These are phyloP conservation scores for Neodiprion pinetum DNA, from an alignment of 1,140 invertebrate genomes.

Conservation along the genomic window DNA sequence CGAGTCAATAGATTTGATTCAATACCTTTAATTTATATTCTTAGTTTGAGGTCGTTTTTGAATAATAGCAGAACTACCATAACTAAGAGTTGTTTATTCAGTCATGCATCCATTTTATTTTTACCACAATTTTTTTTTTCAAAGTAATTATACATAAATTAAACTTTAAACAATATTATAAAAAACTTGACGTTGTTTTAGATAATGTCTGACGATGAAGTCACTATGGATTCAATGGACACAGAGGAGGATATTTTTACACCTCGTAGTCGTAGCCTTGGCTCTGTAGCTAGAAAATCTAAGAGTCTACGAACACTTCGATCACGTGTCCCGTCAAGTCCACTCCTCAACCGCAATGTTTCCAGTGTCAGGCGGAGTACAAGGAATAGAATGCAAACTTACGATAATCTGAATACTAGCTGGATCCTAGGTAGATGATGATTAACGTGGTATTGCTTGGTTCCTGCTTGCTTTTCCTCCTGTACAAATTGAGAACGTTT, in stretches of 20 bases:
- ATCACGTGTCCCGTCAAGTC: conserved; percentile 46
- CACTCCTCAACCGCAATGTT: conserved; percentile 50
- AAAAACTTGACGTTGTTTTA: conserved; percentile 20
- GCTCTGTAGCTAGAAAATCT: conserved; percentile 40
- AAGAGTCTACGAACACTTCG: conserved; percentile 52
- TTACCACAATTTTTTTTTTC: no score
- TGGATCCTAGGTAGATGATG: conserved; percentile 64
- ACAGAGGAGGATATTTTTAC: conserved; percentile 58
- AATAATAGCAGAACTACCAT: no score
- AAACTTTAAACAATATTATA: no score
- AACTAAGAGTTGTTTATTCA: no score
- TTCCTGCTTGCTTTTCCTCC: not conserved
- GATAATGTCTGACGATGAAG: conserved; percentile 61
- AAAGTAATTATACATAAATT: no score
- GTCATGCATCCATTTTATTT: no score
- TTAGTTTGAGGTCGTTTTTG: no score
- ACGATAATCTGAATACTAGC: conserved; percentile 63
- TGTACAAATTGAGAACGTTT: not conserved
- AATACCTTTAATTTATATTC: no score
- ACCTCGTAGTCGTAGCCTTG: conserved; percentile 41
- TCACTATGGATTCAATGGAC: conserved; percentile 58
- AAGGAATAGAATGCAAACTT: conserved; percentile 65
- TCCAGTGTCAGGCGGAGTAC: conserved; percentile 65
- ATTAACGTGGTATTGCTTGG: not conserved
- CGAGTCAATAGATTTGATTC: no score